Evolutionary conservation across 2,113 vertebrate genomes (phyloP), one percentile per base, ranked within the genome.

Genomic region (Erythrocercus mccallii): DNA sequence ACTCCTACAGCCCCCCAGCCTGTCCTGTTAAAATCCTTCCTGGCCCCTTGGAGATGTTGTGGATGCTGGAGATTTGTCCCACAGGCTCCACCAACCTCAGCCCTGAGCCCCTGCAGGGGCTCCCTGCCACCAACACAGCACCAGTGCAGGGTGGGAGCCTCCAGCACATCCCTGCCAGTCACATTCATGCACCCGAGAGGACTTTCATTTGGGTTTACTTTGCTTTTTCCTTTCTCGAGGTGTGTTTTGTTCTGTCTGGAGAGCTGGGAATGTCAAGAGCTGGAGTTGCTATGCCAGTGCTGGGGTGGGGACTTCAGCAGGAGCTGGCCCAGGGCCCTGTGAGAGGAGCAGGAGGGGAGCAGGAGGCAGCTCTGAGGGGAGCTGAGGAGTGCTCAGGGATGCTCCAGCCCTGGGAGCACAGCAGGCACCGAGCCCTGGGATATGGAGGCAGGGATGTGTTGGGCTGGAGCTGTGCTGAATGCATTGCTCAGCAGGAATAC

Each of bases 121-220:
- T 69, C 18, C 23, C 16, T 45, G 30, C 60, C 50, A 27, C 11
- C 65, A 17, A 1, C 30, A 1, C 0, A 6, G 38, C 77, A 48
- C 38, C 5, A 1, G 40, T 2, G 48, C 30, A 44, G 50, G 33
- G 12, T 5, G 18, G 53, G 20, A 31, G 57, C 42, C 45, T 31
- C 35, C 65, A 64, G 30, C 45, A 12, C 21, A 37, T 5, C 69
- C 51, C 47, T 83, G 61, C 27, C 37, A 31, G 51, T 12, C 4
- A 1, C 18, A 1, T 15, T 35, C 53, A 3, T 5, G 17, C 65
- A 11, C 9, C 19, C 1, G 0, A 44, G 47, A 66, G 31, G 9
- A 44, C 53, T 83, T 71, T 53, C 35, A 80, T 44, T 42, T 6
- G 40, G 6, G 24, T 70, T 90, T 45, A 8, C n/a, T 65, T 74